Conservation (phyloP, 2,797 vertebrate species). For the Tadarida brasiliensis region DNA sequence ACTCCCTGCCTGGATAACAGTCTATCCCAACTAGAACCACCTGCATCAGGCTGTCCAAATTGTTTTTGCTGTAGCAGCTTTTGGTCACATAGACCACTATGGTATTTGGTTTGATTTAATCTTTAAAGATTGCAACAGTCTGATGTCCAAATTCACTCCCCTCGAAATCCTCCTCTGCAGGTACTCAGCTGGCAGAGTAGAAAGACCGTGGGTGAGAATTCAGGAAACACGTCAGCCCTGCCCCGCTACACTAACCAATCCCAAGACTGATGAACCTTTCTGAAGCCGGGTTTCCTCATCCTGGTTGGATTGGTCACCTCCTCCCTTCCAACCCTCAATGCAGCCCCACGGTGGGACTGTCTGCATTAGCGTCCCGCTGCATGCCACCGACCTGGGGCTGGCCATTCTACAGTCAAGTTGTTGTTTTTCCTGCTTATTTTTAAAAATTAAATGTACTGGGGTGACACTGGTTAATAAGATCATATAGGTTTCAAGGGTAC, state of each 20-base stretch:
- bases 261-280: background rate
- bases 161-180: background rate
- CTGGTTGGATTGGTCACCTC: background rate
- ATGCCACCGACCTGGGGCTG: background rate
- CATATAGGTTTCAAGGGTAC: background rate
- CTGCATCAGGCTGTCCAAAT: background rate
- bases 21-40: background rate
- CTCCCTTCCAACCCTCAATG: background rate
- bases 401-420: background rate
- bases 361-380: background rate
- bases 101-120: background rate
- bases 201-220: background rate
- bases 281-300: background rate
- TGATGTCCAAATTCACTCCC: background rate
- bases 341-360: background rate
- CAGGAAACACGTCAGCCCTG: background rate
- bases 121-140: background rate
- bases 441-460: background rate
- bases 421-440: background rate
- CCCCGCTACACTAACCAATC: background rate
- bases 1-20: background rate
- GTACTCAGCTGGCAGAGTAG: too few species aligned
- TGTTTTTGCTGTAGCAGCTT: background rate
- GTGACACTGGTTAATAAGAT: accelerated
- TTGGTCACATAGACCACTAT: background rate